A percentile compares a stretch with the other conserved stretches of the same genome.
Conservation (phyloP, 2,113 vertebrate genomes). For the Hippocampus guttulatus region DNA sequence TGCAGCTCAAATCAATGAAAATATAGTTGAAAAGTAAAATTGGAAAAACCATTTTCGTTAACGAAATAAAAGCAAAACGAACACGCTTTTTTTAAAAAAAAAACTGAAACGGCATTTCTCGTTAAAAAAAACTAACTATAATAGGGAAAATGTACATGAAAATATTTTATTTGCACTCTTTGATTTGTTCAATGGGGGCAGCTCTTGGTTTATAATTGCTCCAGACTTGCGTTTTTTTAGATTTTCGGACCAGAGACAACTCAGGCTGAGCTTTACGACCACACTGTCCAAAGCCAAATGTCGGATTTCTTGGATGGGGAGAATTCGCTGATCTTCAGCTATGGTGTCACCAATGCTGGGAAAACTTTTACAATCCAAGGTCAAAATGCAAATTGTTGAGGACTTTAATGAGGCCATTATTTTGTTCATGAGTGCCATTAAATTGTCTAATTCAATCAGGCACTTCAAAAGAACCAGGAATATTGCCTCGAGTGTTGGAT, state of each 20-base stretch:
- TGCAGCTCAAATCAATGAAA: too few species aligned
- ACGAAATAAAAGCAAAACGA: too few species aligned
- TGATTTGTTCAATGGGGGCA: background rate
- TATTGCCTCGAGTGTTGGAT: conserved; percentile 79
- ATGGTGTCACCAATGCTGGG: conserved; percentile 87
- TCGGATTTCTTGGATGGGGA: conserved; percentile 74
- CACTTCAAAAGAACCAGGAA: conserved; percentile 77
- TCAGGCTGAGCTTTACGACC: conserved; percentile 79
- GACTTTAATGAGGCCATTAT: background rate
- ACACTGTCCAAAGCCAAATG: conserved; percentile 74
- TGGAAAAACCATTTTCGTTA: too few species aligned
- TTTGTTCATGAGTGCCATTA: background rate
- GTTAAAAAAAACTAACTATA: too few species aligned
- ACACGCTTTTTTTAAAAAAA: too few species aligned
- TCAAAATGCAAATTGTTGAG: conserved; percentile 18
- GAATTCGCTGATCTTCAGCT: conserved; percentile 83
- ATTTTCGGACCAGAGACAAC: conserved; percentile 80
- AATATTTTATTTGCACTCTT: too few species aligned
- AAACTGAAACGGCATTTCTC: too few species aligned
- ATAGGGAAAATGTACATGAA: too few species aligned
- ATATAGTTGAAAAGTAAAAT: too few species aligned
- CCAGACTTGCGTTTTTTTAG: conserved; percentile 48
- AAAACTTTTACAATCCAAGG: conserved; percentile 90
- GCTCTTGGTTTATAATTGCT: background rate
- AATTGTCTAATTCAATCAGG: conserved; percentile 56